Evolutionary conservation across 2,888 invertebrate genomes (phyloP).

Genomic region (Hemithea aestivaria): DNA sequence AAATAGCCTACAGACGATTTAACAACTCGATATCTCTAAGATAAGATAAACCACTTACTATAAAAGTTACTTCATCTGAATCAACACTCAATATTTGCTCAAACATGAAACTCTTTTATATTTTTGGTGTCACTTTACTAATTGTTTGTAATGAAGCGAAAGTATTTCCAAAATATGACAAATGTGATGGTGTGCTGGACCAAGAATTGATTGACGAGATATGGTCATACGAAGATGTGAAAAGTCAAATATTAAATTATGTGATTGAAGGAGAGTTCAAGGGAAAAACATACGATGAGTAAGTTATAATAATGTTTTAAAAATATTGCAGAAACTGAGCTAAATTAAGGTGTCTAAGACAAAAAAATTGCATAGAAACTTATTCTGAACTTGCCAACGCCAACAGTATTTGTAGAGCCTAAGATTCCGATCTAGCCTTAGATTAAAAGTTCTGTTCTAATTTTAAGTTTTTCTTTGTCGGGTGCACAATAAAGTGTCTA

Average conservation of each 20-base stretch:
- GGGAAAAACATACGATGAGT: constrained; percentile 78
- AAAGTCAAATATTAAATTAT: constrained; percentile 72
- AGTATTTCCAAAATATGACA: constrained; percentile 38
- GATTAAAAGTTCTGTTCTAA: no score
- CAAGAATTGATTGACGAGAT: constrained; percentile 78
- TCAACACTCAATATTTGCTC: neutral
- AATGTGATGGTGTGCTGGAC: constrained; percentile 60
- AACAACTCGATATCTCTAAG: constrained; percentile 4
- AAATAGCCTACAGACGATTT: no score
- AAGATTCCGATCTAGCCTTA: no score
- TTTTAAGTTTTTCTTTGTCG: no score
- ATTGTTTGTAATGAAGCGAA: constrained; percentile 43
- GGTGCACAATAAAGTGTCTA: no score
- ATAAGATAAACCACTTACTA: constrained; percentile 24
- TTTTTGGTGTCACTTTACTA: constrained; percentile 40
- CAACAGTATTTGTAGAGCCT: no score
- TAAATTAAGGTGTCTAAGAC: no score
- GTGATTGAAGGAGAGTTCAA: constrained; percentile 74
- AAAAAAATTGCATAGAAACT: no score
- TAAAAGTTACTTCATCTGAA: constrained; percentile 5
- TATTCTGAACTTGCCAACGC: no score
- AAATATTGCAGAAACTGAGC: no score
- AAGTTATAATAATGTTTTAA: constrained; percentile 31
- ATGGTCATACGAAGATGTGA: constrained; percentile 70
- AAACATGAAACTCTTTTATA: constrained; percentile 41